Base-by-base conservation (phyloP, 2,888 invertebrate genomes). In the Trachelus troglodyta region DNA sequence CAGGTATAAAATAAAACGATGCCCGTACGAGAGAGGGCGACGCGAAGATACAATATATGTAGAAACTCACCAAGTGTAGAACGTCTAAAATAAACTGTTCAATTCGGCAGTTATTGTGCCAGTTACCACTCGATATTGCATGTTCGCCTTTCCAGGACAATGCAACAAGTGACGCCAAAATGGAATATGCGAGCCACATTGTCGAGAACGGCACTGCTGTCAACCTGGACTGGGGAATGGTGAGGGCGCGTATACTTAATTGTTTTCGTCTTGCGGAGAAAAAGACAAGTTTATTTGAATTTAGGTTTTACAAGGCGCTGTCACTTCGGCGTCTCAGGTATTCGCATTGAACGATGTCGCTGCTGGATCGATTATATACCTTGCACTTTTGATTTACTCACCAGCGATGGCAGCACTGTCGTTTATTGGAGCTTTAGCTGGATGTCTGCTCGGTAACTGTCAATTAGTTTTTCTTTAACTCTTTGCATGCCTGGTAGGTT, bases 251-350 rank as follows among this genome's bases (percentile, higher is more conserved):
- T 69, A 69, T 1, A 69, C 11, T 35, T 35, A 35, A n/a, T 15
- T 30, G 12, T 30, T 15, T 4, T 33, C 30, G 69, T 3, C 11
- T 69, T 12, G 11, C 4, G 30, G 0, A 30, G 15, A 11, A 69
- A 30, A 33, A 2, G 30, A 33, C 1, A 69, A 69, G n/a, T 23
- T 74, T 74, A 68, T 76, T 69, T 73, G 75, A 74, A 75, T 85
- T 76, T 84, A 93, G 92, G 86, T 92, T 68, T 88, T 92, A 76
- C 88, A 88, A 2, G 92, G 92, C 3, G 85, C 90, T 31, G 84
- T 92, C 73, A 82, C 89, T 11, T 91, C 92, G n/a, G 86, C 90
- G 74, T 91, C 92, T 3, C 92, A 92, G 86, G 89, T 92, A 56
- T 92, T 87, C 77, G 92, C 88, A 30, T 85, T 91, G 12, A 88